These are phyloP conservation scores for Sphenopsis melanotis DNA, from an alignment of 2,797 vertebrate species.

Conservation along the genomic window DNA sequence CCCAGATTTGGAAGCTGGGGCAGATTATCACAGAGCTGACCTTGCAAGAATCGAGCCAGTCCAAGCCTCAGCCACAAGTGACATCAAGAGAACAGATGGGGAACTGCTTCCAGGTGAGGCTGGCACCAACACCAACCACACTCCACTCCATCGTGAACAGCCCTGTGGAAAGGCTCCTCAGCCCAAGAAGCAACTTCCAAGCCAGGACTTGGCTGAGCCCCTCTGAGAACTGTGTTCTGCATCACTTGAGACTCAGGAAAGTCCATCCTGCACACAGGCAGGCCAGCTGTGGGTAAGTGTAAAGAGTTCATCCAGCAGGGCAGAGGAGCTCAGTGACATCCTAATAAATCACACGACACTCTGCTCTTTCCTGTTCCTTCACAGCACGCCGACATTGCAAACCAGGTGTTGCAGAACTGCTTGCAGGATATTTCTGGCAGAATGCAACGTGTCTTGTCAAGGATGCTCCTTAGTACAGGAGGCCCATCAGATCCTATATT, in stretches of 20 bases:
- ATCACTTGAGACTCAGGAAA: background rate
- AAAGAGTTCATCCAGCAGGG: background rate
- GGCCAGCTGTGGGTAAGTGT: fast-evolving
- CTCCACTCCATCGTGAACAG: background rate
- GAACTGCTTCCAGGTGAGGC: background rate
- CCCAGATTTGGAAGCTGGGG: background rate
- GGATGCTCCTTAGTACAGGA: background rate
- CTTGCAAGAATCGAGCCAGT: background rate
- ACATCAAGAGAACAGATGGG: background rate
- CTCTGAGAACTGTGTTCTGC: background rate
- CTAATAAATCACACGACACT: background rate
- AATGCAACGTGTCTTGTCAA: background rate
- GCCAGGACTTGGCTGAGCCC: background rate
- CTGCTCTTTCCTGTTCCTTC: background rate
- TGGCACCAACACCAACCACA: background rate
- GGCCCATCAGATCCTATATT: background rate
- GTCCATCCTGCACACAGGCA: background rate
- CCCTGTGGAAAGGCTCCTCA: background rate
- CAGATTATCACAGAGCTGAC: background rate
- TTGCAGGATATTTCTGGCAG: background rate
- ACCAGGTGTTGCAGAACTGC: background rate
- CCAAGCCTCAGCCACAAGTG: background rate
- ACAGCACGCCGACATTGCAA: background rate
- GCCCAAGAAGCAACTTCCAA: background rate
- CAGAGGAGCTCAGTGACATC: background rate